Conservation (phyloP, 2,113 vertebrate genomes). For the Rhinopomastus cyanomelas region DNA sequence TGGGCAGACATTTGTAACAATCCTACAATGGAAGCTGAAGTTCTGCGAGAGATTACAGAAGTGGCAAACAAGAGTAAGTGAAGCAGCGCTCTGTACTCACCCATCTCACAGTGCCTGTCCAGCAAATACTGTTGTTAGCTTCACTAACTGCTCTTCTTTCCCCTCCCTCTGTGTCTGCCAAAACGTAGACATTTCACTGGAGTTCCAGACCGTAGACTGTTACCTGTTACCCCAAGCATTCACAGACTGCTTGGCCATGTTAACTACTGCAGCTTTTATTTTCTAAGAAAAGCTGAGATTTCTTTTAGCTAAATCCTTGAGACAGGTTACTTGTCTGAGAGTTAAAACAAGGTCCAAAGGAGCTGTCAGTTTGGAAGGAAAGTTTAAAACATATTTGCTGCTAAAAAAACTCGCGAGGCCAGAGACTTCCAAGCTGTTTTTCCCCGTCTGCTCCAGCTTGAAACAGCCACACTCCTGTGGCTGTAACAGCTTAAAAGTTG, state of each 20-base stretch:
- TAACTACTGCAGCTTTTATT: neutral
- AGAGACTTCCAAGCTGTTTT: neutral
- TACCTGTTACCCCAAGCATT: neutral
- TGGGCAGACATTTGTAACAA: slow-evolving; percentile 95
- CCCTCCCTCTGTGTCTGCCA: neutral
- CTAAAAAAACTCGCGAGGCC: neutral
- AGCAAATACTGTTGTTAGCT: neutral
- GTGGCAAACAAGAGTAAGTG: slow-evolving; percentile 89
- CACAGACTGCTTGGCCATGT: neutral
- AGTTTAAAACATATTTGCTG: neutral
- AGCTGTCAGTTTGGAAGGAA: neutral
- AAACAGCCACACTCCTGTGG: neutral
- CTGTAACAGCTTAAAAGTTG: neutral
- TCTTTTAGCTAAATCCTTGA: neutral
- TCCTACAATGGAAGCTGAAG: slow-evolving; percentile 88
- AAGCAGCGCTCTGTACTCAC: neutral
- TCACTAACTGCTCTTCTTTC: neutral
- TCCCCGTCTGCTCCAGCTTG: neutral
- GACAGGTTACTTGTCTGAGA: neutral
- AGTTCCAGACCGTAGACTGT: neutral
- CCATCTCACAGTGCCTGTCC: neutral
- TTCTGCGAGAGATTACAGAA: slow-evolving; percentile 88
- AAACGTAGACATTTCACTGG: neutral
- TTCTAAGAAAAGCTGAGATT: neutral
- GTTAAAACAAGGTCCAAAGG: neutral